Percentiles rank a stretch among this genome's conserved stretches.
These are phyloP conservation scores for Phymatocera aterrima DNA, from an alignment of 2,888 invertebrate species.

Conservation along the genomic window DNA sequence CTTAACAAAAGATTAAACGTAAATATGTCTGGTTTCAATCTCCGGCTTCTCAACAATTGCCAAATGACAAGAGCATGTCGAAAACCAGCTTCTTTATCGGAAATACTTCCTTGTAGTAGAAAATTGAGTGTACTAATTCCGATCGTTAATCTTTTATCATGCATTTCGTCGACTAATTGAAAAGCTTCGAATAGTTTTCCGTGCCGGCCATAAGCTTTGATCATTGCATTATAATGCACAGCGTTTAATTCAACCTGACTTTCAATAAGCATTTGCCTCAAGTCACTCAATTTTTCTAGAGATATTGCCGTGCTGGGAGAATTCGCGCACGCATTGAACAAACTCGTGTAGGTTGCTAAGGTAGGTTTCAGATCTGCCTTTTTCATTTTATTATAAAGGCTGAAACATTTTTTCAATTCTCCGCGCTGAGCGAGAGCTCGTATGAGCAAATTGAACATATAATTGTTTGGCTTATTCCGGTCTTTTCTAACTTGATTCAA, in stretches of 20 bases:
- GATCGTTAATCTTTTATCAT: conserved; percentile 79
- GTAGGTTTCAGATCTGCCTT: conserved; percentile 82
- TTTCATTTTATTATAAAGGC: conserved; percentile 90
- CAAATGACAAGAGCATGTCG: conserved; percentile 90
- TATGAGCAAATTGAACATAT: conserved; percentile 90
- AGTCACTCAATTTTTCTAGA: conserved; percentile 80
- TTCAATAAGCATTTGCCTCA: conserved; percentile 83
- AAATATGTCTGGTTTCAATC: conserved; percentile 82
- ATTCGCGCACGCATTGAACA: conserved; percentile 93
- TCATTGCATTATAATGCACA: conserved; percentile 91
- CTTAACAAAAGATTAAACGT: conserved; percentile 90
- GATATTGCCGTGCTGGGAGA: conserved; percentile 84
- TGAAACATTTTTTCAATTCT: conserved; percentile 90
- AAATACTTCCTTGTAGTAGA: conserved; percentile 89
- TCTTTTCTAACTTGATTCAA: conserved; percentile 89
- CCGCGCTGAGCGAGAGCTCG: conserved; percentile 90
- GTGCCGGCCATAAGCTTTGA: conserved; percentile 92
- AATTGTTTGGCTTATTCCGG: conserved; percentile 85
- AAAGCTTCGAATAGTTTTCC: conserved; percentile 88
- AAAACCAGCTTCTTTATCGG: conserved; percentile 88
- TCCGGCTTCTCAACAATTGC: conserved; percentile 85
- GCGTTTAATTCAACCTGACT: conserved; percentile 83
- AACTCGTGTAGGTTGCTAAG: conserved; percentile 86
- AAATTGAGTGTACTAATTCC: conserved; percentile 85
- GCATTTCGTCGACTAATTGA: conserved; percentile 90